Base-by-base conservation (phyloP, 2,888 invertebrate species). In the Platynereis dumerilii region DNA sequence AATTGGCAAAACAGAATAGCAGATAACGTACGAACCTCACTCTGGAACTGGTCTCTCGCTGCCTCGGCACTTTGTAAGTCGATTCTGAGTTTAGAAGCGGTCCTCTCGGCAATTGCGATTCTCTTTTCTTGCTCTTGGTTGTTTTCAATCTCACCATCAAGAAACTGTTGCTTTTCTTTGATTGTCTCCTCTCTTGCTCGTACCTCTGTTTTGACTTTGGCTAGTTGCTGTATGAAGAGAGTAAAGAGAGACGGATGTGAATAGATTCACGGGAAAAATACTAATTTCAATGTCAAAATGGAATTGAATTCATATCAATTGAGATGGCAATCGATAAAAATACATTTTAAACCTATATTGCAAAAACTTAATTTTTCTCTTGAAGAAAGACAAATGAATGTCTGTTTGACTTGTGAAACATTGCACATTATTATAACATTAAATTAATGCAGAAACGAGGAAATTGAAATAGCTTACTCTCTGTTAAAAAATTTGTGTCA, bases 91-190 rank as follows among this genome's bases (percentile, higher is more conserved):
- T 76, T 77, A 15, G 79, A 78, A 10, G 80, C 77, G 2, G 74
- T 74, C 45, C 83, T 71, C 62, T 83, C 83, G 15, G 80, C 77
- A 1, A 77, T 64, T 2, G 77, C 76, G 20, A 84, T 83, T 69
- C 79, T 80, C 71, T 81, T 80, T 65, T 84, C 83, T 60, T 78
- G 75, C 64, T 83, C 82, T 44, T 67, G 65, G 67, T 84, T 84
- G 67, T 81, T 82, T 29, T 81, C 80, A 17, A 75, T 72, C 69
- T 83, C 83, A 68, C 77, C 78, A 20, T 83, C 80, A 20, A 79
- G 70, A 67, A 83, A 82, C 69, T 81, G 78, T 64, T 79, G 76
- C 69, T 82, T 83, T 69, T 83, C 81, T 57, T 78, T 77, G 62
- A 83, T 79, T 10, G 71, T 73, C 48, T 81, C 82, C 63, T 83